Base-by-base conservation (phyloP, 2,113 vertebrate species). In the Maccullochella peelii region DNA sequence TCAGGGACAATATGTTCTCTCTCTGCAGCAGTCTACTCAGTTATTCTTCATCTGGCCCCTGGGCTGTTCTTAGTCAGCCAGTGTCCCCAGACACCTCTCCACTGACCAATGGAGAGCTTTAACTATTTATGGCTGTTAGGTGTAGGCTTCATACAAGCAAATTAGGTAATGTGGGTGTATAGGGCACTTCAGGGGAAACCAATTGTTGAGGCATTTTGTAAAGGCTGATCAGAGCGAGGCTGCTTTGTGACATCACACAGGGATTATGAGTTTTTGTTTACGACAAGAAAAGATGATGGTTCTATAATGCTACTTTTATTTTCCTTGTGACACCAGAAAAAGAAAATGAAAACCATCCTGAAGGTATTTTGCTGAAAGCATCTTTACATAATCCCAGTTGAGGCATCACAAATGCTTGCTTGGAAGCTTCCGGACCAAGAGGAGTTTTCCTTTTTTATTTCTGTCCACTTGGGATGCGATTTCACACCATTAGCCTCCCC, bases 401-500 rank as follows among this genome's bases (percentile, higher is more conserved):
- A 79, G 54, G 50, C 44, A 25, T 76, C 71, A 69, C 82, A 86
- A 91, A 87, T 80, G 42, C 73, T 81, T 25, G 40, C 63, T 74
- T 69, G 55, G 77, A 87, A 77, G 75, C 82, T 92, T 94, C 76
- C 66, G 58, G 83, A 89, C 73, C 71, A 88, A 76, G 57, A 90
- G 74, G 82, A 88, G 79, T 90, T 88, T 89, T 73, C 74, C 69
- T 86, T 82, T 90, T 93, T 91, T 77, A 81, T 92, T 86, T 90
- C 78, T 40, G 23, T 87, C 59, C 92, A 85, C 84, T 84, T 90
- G 89, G 88, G 92, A 93, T 85, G 91, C 70, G 79, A 89, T 88
- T 93, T 93, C 89, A 92, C 90, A 93, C 91, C 90, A 92, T 93
- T 94, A 93, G 78, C 82, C 49, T 54, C 65, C 62, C 42, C 54